Evolutionary conservation across 2,888 invertebrate species (phyloP).

Genomic region (Eupithecia insigniata): DNA sequence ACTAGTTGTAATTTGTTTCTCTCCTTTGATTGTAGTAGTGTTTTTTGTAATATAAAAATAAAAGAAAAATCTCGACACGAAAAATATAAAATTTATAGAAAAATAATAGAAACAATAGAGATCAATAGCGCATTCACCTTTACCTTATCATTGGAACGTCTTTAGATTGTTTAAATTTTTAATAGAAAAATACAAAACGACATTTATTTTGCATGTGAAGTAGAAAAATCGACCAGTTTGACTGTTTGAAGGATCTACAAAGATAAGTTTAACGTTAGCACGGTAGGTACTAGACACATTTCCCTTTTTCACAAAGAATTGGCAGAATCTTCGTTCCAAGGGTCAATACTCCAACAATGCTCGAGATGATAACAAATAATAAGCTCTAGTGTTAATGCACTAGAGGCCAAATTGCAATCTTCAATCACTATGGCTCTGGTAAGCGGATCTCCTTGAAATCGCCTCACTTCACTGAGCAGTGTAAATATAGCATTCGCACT

Average conservation of each 20-base stretch:
- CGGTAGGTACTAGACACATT: not conserved
- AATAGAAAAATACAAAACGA: not conserved
- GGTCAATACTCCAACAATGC: constrained; percentile 17
- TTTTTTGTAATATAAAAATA: too few relatives aligned
- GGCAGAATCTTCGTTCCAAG: not conserved
- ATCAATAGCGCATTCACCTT: not conserved
- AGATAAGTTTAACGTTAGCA: not conserved
- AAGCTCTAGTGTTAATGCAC: not conserved
- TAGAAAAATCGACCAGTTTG: not conserved
- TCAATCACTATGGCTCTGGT: constrained; percentile 37
- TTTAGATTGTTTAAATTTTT: not conserved
- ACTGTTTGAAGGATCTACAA: not conserved
- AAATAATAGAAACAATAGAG: not conserved
- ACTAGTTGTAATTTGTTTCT: too few relatives aligned
- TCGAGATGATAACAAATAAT: not conserved
- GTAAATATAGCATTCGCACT: constrained; percentile 31
- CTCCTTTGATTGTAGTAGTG: too few relatives aligned
- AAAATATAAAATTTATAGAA: not conserved
- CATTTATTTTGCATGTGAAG: not conserved
- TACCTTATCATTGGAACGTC: not conserved
- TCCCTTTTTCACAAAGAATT: not conserved
- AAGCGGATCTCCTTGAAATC: constrained; percentile 60
- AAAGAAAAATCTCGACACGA: not conserved
- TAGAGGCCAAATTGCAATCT: constrained; percentile 17
- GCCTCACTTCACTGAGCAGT: constrained; percentile 45